Evolutionary conservation across 2,113 vertebrate genomes (phyloP).

Genomic region (Speoplatyrhinus poulsoni): DNA sequence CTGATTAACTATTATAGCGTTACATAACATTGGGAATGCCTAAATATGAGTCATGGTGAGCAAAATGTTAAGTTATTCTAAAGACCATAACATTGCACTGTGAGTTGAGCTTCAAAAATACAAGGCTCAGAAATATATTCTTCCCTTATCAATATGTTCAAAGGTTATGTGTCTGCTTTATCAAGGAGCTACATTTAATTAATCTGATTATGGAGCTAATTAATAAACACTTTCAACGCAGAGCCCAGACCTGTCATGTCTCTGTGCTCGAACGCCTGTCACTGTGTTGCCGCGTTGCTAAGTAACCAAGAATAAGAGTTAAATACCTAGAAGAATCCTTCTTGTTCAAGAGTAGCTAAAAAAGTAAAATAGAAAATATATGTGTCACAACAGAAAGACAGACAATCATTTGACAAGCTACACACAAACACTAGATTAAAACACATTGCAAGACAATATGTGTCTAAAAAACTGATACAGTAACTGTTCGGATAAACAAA

Average conservation of each 20-base stretch:
- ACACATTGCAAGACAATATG: too few species aligned
- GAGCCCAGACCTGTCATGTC: background rate
- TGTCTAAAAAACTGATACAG: too few species aligned
- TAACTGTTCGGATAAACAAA: too few species aligned
- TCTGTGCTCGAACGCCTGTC: background rate
- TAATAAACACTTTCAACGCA: constrained; percentile 1
- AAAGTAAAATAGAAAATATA: background rate
- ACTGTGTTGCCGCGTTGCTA: background rate
- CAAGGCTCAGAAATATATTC: background rate
- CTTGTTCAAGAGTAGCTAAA: background rate
- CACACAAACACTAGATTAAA: background rate
- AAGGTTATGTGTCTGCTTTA: background rate
- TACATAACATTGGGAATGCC: too few species aligned
- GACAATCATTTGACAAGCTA: background rate
- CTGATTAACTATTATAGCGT: too few species aligned
- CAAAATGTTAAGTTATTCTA: too few species aligned
- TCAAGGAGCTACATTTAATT: constrained; percentile 6
- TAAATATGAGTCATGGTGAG: too few species aligned
- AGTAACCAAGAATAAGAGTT: background rate
- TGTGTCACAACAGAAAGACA: background rate
- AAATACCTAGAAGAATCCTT: background rate
- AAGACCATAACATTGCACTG: too few species aligned
- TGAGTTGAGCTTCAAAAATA: too few species aligned
- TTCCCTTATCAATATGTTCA: background rate
- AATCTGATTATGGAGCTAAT: constrained; percentile 17